These are phyloP conservation scores for Dexiosoma caninum DNA, from an alignment of 2,888 invertebrate species.

Conservation along the genomic window DNA sequence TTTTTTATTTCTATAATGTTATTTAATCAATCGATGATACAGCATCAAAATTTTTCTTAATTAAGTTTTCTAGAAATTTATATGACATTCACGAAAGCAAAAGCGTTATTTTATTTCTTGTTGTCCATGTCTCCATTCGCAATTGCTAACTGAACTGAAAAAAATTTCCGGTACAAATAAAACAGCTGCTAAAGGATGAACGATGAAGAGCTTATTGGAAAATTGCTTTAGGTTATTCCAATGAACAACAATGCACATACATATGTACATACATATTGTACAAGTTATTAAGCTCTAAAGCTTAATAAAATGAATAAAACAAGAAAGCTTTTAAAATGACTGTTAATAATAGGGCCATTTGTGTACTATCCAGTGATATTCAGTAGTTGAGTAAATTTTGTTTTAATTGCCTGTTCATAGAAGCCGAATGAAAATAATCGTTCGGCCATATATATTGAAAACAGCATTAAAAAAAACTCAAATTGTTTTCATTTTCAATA, in stretches of 20 bases:
- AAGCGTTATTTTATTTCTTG: neutral
- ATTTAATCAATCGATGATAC: too few species aligned
- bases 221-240: neutral
- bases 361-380: too few species aligned
- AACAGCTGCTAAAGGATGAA: constrained; percentile 28
- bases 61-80: too few species aligned
- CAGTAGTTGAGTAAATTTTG: too few species aligned
- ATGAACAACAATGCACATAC: neutral
- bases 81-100: neutral
- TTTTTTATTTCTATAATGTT: too few species aligned
- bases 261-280: too few species aligned
- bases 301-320: neutral
- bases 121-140: neutral
- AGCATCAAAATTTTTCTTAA: too few species aligned
- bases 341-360: neutral
- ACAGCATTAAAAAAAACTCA: too few species aligned
- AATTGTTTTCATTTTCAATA: too few species aligned
- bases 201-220: constrained; percentile 17
- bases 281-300: neutral
- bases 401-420: too few species aligned
- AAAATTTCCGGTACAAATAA: constrained; percentile 18
- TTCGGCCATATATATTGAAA: too few species aligned
- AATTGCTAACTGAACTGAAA: neutral
- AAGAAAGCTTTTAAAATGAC: neutral
- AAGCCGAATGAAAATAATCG: too few species aligned